Evolutionary conservation across 1,140 invertebrate species (phyloP).

Genomic region (Tetramorium alpestre): DNA sequence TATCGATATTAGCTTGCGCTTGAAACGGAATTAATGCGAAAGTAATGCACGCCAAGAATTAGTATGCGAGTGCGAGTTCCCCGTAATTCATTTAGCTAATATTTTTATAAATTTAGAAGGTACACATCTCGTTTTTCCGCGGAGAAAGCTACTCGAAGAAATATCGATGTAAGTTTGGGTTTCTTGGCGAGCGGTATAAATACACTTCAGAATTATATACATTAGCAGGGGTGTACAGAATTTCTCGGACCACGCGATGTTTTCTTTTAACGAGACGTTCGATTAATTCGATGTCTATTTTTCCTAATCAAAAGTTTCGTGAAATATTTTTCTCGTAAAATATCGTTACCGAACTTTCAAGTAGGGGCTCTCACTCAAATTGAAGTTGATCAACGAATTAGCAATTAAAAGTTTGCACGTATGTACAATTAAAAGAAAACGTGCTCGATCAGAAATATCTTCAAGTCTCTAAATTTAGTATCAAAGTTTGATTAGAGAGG

Average conservation of each 20-base stretch:
- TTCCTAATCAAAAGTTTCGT: background rate
- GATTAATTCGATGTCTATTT: background rate
- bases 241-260: background rate
- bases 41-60: slow-evolving; percentile 28
- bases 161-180: background rate
- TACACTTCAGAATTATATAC: background rate
- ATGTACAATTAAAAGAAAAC: background rate
- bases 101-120: slow-evolving; percentile 14
- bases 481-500: background rate
- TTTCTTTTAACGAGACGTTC: background rate
- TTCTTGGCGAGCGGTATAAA: background rate
- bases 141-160: background rate
- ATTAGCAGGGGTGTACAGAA: background rate
- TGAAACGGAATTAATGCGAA: slow-evolving; percentile 41
- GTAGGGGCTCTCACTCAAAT: background rate
- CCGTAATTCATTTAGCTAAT: background rate
- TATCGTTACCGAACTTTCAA: background rate
- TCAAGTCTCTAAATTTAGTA: background rate
- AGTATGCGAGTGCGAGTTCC: background rate
- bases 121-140: background rate
- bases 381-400: background rate
- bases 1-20: slow-evolving; percentile 50
- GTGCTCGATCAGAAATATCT: background rate
- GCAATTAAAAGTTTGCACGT: background rate
- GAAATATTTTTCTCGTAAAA: background rate